Base-by-base conservation (phyloP, 2,113 vertebrate species). In the Xiphophorus hellerii region DNA sequence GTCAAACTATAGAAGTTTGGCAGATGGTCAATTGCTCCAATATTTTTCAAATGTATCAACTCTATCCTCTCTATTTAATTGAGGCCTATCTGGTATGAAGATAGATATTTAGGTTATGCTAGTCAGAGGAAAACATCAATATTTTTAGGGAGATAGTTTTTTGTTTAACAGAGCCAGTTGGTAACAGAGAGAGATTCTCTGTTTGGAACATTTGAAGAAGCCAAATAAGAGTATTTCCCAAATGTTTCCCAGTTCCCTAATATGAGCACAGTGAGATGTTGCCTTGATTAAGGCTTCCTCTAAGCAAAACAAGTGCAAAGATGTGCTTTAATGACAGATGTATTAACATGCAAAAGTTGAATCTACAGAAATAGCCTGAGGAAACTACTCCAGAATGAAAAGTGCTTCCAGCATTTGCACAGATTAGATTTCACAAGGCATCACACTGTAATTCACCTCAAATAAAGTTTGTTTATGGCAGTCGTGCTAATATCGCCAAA, bases 401-500 rank as follows among this genome's bases (percentile, higher is more conserved):
- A 39, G 48, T 22, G 60, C 42, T 29, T 14, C 66, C 73, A 66
- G 68, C 13, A 44, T 58, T 71, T 61, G 29, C 39, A 66, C 37
- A 63, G 11, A 73, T 44, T 44, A 30, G 17, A 69, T 29, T 22
- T n/a, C 51, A 37, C 37, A 39, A 61, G 61, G 48, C 33, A 42
- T 0, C 20, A 17, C 1, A 35, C 12, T 35, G 8, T 54, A 31
- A 22, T 69, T 62, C 62, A 60, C 4, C 44, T 42, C 64, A 13
- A 31, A 25, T 54, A 27, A 27, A 35, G 62, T 76, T 73, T 63
- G 62, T 51, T 77, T 68, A 71, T 48, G 30, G 22, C 73, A 42
- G 80, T 80, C 31, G 74, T n/a, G 65, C n/a, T 74, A 73, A 84
- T 76, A 69, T 70, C 54, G 80, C 30, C 74, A 62, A 71, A 82